A percentile compares a stretch with the other conserved stretches of the same genome.
Conservation (phyloP, 2,113 vertebrate species). For the Pluvianellus socialis region DNA sequence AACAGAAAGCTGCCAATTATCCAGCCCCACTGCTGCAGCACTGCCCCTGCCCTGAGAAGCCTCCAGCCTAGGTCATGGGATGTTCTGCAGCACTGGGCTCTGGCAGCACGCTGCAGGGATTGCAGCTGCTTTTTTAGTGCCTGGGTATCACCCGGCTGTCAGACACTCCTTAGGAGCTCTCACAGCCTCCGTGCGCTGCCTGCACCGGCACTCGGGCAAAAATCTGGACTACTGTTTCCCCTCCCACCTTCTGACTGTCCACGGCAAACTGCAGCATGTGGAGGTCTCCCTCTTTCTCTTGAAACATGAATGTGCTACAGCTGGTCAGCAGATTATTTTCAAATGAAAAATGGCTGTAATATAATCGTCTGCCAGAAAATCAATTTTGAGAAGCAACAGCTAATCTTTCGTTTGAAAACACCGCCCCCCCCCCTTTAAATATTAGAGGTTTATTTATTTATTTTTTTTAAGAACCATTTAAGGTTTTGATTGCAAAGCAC, state of each 20-base stretch:
- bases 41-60: neutral
- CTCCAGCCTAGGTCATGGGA: neutral
- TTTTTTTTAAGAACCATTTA: neutral
- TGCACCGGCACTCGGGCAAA: neutral
- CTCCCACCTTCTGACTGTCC: neutral
- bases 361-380: slow-evolving; percentile 28
- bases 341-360: slow-evolving; percentile 38
- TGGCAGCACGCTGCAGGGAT: neutral
- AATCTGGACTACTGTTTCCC: neutral
- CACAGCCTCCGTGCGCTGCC: neutral
- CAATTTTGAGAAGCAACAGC: slow-evolving; percentile 50
- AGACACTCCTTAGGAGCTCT: neutral
- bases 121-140: neutral
- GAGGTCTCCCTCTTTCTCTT: neutral
- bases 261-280: neutral
- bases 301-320: neutral
- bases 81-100: neutral
- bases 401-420: slow-evolving; percentile 42
- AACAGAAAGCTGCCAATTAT: neutral
- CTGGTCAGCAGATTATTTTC: slow-evolving; percentile 32
- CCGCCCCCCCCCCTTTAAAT: neutral
- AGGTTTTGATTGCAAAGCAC: neutral
- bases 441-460: neutral
- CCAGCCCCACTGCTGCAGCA: neutral
- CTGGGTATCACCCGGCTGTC: neutral